Percentiles rank a stretch among this genome's conserved stretches.
Conservation (phyloP, 2,113 vertebrate species). For the Gnathochromis pfefferi region DNA sequence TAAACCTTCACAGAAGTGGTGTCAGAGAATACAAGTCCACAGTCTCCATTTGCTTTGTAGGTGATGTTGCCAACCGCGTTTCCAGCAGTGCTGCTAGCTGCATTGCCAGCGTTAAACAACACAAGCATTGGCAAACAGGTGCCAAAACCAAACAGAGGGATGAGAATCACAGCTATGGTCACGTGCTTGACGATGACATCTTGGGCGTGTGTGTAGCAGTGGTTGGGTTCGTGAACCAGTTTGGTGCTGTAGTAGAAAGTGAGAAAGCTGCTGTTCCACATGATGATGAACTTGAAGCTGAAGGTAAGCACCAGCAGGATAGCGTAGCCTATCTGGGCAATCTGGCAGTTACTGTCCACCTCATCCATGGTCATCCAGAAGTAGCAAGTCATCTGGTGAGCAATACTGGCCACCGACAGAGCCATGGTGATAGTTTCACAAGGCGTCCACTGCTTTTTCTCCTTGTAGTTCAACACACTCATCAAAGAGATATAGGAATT, state of each 20-base stretch:
- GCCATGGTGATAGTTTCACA: constrained; percentile 64
- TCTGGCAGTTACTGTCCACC: constrained; percentile 41
- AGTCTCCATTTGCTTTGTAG: background rate
- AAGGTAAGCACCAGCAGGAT: constrained; percentile 38
- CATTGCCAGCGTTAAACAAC: background rate
- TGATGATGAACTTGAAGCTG: constrained; percentile 67
- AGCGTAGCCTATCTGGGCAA: constrained; percentile 1
- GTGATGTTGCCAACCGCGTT: constrained; percentile 2
- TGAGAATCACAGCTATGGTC: constrained; percentile 33
- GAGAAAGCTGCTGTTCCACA: constrained; percentile 70
- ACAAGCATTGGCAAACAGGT: constrained; percentile 54
- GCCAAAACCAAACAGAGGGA: constrained; percentile 46
- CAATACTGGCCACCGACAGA: constrained; percentile 34
- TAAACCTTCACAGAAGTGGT: constrained; percentile 4
- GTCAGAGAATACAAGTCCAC: constrained; percentile 39
- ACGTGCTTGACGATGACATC: constrained; percentile 61
- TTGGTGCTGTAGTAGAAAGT: constrained; percentile 74
- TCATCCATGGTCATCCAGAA: constrained; percentile 66
- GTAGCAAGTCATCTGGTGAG: constrained; percentile 59
- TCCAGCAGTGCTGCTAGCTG: background rate
- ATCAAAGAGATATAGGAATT: constrained; percentile 64
- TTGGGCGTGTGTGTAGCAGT: constrained; percentile 63
- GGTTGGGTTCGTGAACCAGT: constrained; percentile 62
- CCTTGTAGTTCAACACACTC: constrained; percentile 41
- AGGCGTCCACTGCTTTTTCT: constrained; percentile 54